A percentile compares a stretch with the other conserved stretches of the same genome.
phyloP scores from a whole-genome alignment of 2,797 vertebrate species.

The Gymnodraco acuticeps region DNA sequence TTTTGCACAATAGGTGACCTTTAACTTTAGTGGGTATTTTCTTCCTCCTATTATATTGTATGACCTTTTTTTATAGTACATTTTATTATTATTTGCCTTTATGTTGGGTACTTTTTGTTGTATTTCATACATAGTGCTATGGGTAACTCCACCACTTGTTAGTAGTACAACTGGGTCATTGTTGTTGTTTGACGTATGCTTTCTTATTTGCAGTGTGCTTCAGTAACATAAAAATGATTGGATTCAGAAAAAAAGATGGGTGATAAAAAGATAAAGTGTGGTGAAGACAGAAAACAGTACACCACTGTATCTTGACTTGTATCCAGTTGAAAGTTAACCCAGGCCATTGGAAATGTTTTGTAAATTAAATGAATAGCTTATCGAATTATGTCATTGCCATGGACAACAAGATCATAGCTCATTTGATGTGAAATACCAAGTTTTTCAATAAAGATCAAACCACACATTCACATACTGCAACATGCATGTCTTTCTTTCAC shows the following conservation, averaged over 20 bases:
- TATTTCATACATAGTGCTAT: too few species aligned
- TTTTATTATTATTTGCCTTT: too few species aligned
- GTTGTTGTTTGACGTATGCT: neutral
- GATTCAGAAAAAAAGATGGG: neutral
- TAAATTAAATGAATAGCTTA: neutral
- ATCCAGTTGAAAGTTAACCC: constrained; percentile 10
- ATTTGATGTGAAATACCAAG: neutral
- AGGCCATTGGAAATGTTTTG: neutral
- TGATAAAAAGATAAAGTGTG: neutral
- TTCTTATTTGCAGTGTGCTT: neutral
- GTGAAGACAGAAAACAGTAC: neutral
- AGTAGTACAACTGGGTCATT: neutral
- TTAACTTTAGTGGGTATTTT: too few species aligned
- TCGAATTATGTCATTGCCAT: neutral
- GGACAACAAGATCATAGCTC: neutral
- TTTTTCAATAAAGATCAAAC: neutral
- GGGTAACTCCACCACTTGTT: too few species aligned
- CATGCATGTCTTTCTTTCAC: neutral
- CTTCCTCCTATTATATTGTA: too few species aligned
- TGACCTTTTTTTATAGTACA: too few species aligned
- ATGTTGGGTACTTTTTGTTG: too few species aligned
- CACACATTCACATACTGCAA: neutral
- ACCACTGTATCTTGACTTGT: neutral
- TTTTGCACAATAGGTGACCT: too few species aligned
- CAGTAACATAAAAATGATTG: neutral